Evolutionary conservation across 2,888 invertebrate genomes (phyloP), one percentile per base, ranked within the genome.

Genomic region (Chymomyza amoena): DNA sequence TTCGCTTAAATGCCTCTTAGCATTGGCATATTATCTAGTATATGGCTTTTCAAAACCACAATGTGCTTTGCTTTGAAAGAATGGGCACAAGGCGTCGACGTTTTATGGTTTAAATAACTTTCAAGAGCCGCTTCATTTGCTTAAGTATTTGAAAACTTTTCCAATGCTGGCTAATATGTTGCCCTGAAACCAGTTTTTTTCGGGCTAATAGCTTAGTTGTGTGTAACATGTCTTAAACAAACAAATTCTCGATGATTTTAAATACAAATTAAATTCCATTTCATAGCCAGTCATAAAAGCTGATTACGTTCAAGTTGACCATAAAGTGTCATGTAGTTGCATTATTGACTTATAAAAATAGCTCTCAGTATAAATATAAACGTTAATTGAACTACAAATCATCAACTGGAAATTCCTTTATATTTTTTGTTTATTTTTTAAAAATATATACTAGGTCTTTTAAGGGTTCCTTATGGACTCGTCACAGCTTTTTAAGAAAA

Each of bases 201-300:
- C 39, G 39, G 4, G 39, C 39, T 13, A 45, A 45, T 45, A 45
- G 13, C 4, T 4, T 45, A 45, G 13, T 15, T 6, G 39, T 3
- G 6, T 45, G 39, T 45, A 13, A 45, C 39, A 45, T 13, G 13
- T 45, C 39, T 45, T 13, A 45, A 68, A 79, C 68, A 59, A 72
- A 84, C 80, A 81, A 83, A 80, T 86, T 81, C 74, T 81, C 71
- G 68, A 66, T 83, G 84, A 74, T 80, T 80, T 84, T 86, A 78
- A 81, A 86, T 51, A 73, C 70, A 54, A 64, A 64, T 81, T 70
- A 79, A 77, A 82, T 66, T 66, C 70, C 66, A 73, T 56, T 59
- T 73, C 80, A 80, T 67, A 69, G 79, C 51, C 60, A n/a, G 73
- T 79, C 76, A 73, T 83, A 78, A 79, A 70, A 67, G 56, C 70